Evolutionary conservation across 2,113 vertebrate genomes (phyloP).

Genomic region (Pterocles burchelli): DNA sequence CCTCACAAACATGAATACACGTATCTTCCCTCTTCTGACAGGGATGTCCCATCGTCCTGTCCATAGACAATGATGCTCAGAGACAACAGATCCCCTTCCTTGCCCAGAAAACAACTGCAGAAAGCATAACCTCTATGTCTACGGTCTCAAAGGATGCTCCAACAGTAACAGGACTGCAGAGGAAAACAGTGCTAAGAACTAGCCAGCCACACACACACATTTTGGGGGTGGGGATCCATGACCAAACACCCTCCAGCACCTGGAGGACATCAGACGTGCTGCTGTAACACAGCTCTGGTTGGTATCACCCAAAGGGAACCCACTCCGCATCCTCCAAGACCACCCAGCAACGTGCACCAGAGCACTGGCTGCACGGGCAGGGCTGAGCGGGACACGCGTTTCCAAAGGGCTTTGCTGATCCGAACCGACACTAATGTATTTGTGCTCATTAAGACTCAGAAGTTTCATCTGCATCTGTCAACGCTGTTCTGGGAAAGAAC

Average conservation of each 20-base stretch:
- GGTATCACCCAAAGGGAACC: neutral
- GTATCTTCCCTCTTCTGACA: neutral
- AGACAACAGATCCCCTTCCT: neutral
- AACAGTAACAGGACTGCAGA: neutral
- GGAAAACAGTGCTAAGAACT: neutral
- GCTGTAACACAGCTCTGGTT: neutral
- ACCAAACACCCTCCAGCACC: neutral
- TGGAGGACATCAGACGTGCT: neutral
- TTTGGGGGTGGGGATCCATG: neutral
- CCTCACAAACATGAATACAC: neutral
- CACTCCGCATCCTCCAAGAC: accelerated
- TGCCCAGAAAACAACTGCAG: neutral
- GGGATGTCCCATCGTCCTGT: neutral
- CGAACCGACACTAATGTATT: neutral
- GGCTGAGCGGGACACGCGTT: accelerated
- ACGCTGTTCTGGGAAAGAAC: neutral
- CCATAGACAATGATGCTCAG: accelerated
- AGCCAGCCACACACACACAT: accelerated
- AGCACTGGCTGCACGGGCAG: neutral
- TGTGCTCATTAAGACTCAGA: neutral
- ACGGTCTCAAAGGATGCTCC: accelerated
- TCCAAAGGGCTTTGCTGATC: neutral
- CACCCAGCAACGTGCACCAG: neutral
- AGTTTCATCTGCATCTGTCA: neutral
- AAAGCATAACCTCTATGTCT: accelerated